Evolutionary conservation across 2,888 invertebrate genomes (phyloP), one percentile per base, ranked within the genome.

Genomic region (Drosophila kuntzei): DNA sequence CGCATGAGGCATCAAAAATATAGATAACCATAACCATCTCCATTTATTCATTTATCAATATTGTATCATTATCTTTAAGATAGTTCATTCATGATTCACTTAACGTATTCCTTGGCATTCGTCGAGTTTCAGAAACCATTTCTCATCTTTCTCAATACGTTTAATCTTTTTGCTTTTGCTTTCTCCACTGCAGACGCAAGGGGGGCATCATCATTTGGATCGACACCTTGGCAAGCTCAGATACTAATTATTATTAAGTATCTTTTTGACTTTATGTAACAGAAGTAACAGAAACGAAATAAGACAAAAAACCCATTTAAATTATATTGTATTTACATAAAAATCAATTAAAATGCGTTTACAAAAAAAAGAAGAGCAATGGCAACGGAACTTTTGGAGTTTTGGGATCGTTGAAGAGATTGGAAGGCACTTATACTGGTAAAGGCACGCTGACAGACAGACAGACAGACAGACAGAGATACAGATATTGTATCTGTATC

Each of bases 161-260:
- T 43, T 37, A 43, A 70, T 83, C 69, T 87, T 65, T 58, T 81
- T 60, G 80, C 80, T 65, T 58, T 81, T 60, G 80, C 80, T 80
- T 80, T 80, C 80, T 77, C 80, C 84, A 62, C 54, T 54, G 25
- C 71, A 71, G 53, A 50, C 43, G 12, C 32, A 53, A 41, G 58
- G 60, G 29, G 50, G 29, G 16, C 67, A 69, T 50, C 76, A 69
- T 74, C 75, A 68, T 74, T 69, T 69, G 64, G 76, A 79, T 86
- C 89, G 76, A 82, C 89, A 82, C 89, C 89, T 86, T 64, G 77
- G 64, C 67, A 32, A 53, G 83, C 80, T 70, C 69, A 80, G 73
- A 79, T 73, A 82, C 89, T 82, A 88, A 88, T 82, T 82, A 82
- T 80, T 82, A 88, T 82, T 74, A 80, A 84, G 84, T 80, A 77